Conservation (phyloP, 2,797 vertebrate species). For the Lutjanus campechanus region DNA sequence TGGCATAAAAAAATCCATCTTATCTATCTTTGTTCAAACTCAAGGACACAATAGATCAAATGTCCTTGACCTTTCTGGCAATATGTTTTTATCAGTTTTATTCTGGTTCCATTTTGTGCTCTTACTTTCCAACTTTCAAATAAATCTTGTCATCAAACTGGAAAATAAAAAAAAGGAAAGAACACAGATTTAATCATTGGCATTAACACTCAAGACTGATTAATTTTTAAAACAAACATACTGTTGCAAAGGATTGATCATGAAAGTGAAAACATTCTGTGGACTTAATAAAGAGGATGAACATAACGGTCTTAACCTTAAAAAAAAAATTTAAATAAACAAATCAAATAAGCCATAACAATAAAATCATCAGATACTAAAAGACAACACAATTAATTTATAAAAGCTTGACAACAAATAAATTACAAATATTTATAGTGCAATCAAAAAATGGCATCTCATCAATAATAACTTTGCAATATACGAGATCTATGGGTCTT, state of each 20-base stretch:
- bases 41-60: conserved; percentile 23
- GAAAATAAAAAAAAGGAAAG: conserved; percentile 19
- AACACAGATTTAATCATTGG: conserved; percentile 10
- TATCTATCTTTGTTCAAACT: conserved; percentile 14
- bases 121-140: conserved; percentile 26
- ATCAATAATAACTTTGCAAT: conserved; percentile 9
- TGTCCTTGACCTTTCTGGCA: not conserved
- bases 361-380: conserved; percentile 24
- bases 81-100: not conserved
- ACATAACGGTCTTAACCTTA: not conserved
- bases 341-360: conserved; percentile 20
- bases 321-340: conserved; percentile 9
- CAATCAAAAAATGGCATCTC: conserved; percentile 35
- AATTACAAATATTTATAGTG: conserved; percentile 44
- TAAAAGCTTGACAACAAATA: conserved; percentile 41
- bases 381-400: conserved; percentile 33
- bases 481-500: not conserved
- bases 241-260: conserved; percentile 14
- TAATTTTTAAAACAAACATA: conserved; percentile 9
- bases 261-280: conserved; percentile 8
- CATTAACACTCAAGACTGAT: conserved; percentile 11
- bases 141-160: conserved; percentile 13
- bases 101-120: conserved; percentile 10
- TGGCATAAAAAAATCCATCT: conserved; percentile 11
- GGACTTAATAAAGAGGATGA: not conserved